Percentiles rank a stretch among this genome's conserved stretches.
phyloP scores from a whole-genome alignment of 2,113 vertebrate genomes.

The Pseudopodoces humilis region DNA sequence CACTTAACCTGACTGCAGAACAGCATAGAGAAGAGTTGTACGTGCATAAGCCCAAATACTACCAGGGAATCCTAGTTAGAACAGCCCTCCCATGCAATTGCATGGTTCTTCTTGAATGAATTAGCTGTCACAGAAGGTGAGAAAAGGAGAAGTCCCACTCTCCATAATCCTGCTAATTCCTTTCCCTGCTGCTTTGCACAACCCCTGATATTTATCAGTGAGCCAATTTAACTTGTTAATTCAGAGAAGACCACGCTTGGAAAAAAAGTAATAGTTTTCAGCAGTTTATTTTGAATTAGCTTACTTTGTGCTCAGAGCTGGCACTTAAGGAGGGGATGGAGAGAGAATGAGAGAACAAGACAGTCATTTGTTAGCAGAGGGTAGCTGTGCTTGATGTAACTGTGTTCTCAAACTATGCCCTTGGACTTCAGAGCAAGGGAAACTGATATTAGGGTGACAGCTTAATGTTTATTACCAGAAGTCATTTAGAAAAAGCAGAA shows the following conservation, averaged over 20 bases:
- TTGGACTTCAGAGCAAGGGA: background rate
- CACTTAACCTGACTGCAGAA: background rate
- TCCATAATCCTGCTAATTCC: background rate
- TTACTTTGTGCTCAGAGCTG: background rate
- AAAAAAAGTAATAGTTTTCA: background rate
- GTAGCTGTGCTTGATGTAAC: background rate
- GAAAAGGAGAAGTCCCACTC: background rate
- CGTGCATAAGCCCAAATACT: background rate
- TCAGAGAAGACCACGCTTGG: background rate
- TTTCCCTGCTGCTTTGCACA: background rate
- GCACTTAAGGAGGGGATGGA: background rate
- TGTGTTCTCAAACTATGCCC: background rate
- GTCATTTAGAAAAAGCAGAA: background rate
- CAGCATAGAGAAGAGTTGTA: background rate
- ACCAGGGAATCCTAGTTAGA: background rate
- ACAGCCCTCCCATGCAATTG: background rate
- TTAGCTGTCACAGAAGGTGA: background rate
- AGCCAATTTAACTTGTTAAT: background rate
- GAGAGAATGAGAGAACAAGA: background rate
- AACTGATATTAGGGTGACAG: background rate
- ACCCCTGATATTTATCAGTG: background rate
- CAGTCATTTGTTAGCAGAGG: background rate
- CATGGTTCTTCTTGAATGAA: background rate
- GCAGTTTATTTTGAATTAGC: background rate
- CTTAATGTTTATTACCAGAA: background rate